Base-by-base conservation (phyloP, 2,888 invertebrate genomes). In the Drosophila emarginata region DNA sequence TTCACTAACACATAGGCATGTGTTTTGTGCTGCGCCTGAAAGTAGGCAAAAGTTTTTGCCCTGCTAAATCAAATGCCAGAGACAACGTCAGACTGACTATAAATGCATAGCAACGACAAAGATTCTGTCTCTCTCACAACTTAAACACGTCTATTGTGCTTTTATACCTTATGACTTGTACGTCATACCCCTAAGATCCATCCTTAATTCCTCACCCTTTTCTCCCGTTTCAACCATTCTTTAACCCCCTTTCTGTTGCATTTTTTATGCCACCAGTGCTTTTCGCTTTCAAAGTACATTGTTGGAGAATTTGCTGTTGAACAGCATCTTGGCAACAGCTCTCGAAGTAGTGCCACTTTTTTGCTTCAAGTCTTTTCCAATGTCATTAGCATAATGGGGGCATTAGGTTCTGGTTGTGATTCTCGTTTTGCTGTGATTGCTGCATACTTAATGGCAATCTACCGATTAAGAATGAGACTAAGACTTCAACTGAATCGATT, bases 321-420 rank as follows among this genome's bases (percentile, higher is more conserved):
- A 21, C 21, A 69, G 73, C 79, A 61, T 45, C 67, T 54, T 70
- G 67, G 51, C 70, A 60, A 75, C 72, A 63, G 75, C 28, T 36
- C 14, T 32, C 45, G 45, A 61, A 57, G 56, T 28, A 26, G 67
- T 39, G 61, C 45, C 57, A 51, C 58, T 58, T 66, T 83, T 80
- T 80, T 66, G 84, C 81, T 71, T 66, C 62, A 69, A 52, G 70
- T 69, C 68, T 71, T 71, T 79, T 72, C 72, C 82, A 83, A 80
- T 87, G 86, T 83, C 88, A 82, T 82, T 82, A 83, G 83, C 82
- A 87, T 82, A 82, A 82, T 82, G 83, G 88, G 87, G 88, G 76
- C 86, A 87, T 83, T 86, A 86, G 88, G 86, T 83, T 40, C 60
- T 39, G 39, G 32, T 54, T 21, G 11, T 45, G 45, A 45, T 45